Evolutionary conservation across 2,797 vertebrate species (phyloP).

Genomic region (Spatula clypeata): DNA sequence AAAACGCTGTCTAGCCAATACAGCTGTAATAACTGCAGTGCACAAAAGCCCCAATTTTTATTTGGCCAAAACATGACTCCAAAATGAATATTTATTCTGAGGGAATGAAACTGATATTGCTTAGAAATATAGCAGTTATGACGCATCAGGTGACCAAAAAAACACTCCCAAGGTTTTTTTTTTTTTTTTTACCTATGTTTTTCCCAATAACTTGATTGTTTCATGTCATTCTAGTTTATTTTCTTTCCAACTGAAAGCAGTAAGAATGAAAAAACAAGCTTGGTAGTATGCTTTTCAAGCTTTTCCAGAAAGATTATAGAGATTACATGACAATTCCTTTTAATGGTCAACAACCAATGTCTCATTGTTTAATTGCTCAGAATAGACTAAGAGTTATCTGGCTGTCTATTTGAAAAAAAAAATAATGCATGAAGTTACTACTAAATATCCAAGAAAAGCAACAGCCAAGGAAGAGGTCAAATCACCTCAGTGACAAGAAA

Average conservation of each 20-base stretch:
- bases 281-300: not conserved
- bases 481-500: not conserved
- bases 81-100: not conserved
- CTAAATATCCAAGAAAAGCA: not conserved
- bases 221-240: not conserved
- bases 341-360: not conserved
- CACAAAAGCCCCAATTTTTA: not conserved
- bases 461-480: not conserved
- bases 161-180: not conserved
- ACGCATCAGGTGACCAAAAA: not conserved
- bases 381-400: not conserved
- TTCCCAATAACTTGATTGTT: not conserved
- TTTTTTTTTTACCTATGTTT: not conserved
- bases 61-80: not conserved
- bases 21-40: not conserved
- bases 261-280: not conserved
- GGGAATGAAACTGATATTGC: not conserved
- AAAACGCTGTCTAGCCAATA: not conserved
- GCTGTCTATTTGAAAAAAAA: not conserved
- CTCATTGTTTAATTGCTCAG: not conserved
- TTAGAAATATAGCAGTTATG: not conserved
- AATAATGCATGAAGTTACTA: not conserved
- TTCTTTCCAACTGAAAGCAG: not conserved
- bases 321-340: not conserved
- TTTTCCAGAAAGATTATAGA: not conserved